Evolutionary conservation across 2,113 vertebrate species (phyloP).

Genomic region (Neomonachus schauinslandi): DNA sequence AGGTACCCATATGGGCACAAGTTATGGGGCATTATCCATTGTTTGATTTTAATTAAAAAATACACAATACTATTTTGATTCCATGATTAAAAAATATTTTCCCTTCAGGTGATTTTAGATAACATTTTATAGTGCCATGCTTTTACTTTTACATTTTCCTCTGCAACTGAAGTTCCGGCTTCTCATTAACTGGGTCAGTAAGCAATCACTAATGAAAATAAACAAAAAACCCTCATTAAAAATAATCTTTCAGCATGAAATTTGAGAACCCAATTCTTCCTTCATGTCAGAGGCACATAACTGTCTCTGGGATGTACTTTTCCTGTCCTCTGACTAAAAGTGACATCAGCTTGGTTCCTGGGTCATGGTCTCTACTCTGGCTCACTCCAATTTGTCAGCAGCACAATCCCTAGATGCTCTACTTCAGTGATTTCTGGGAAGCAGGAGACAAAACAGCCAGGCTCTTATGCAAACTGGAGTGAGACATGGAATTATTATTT

Average conservation of each 20-base stretch:
- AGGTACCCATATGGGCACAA: background rate
- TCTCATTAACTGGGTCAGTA: constrained; percentile 66
- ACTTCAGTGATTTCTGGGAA: constrained; percentile 46
- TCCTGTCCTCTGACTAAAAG: constrained; percentile 31
- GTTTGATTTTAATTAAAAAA: constrained; percentile 24
- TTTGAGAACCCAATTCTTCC: constrained; percentile 23
- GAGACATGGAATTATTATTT: constrained; percentile 46
- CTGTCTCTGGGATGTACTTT: constrained; percentile 37
- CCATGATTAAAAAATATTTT: constrained; percentile 20
- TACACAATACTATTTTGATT: background rate
- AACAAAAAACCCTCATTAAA: constrained; percentile 65
- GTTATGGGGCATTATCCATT: background rate
- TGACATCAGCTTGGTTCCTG: background rate
- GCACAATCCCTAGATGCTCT: background rate
- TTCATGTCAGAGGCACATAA: constrained; percentile 39
- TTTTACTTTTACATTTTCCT: constrained; percentile 14
- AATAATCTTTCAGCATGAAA: constrained; percentile 13
- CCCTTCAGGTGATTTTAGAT: background rate
- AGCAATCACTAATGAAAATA: constrained; percentile 65
- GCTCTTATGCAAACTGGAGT: constrained; percentile 5
- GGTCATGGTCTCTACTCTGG: background rate
- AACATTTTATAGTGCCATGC: background rate
- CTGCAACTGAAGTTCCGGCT: background rate
- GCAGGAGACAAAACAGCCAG: background rate
- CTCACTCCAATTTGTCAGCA: constrained; percentile 52